phyloP scores from a whole-genome alignment of 2,888 invertebrate genomes.

The Tigriopus californicus region DNA sequence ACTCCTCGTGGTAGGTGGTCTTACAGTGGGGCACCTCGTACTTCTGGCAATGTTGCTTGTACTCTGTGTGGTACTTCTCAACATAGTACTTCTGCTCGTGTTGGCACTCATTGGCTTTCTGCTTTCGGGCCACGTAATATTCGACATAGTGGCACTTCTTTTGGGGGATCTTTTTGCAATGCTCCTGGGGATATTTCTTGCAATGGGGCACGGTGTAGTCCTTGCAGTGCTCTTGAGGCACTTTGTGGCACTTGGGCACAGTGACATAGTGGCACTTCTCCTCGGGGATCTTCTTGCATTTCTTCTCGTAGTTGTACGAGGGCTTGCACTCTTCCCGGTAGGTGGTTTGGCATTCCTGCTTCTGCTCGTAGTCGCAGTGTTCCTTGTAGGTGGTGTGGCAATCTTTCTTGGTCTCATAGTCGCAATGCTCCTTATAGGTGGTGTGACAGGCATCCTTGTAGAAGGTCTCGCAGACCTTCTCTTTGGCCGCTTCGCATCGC shows the following conservation, averaged over 20 bases:
- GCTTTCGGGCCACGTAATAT: slow-evolving; percentile 4
- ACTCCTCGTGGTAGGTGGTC: slow-evolving; percentile 3
- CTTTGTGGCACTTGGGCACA: slow-evolving; percentile 9
- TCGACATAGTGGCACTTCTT: slow-evolving; percentile 6
- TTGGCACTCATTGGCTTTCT: not conserved
- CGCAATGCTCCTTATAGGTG: slow-evolving; percentile 3
- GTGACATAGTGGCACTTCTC: slow-evolving; percentile 2
- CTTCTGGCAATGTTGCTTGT: slow-evolving; percentile 4
- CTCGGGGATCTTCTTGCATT: slow-evolving; percentile 6
- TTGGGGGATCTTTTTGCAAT: slow-evolving; percentile 2
- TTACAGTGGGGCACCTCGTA: slow-evolving; percentile 9
- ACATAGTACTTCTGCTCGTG: slow-evolving; percentile 7
- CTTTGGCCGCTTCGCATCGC: not conserved
- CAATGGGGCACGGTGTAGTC: slow-evolving; percentile 8
- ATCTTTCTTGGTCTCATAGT: slow-evolving; percentile 4
- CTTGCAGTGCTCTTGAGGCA: slow-evolving; percentile 8
- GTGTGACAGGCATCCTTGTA: slow-evolving; percentile 1
- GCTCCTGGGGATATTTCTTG: slow-evolving; percentile 1
- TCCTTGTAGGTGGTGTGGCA: slow-evolving; percentile 9
- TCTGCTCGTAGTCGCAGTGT: slow-evolving; percentile 1
- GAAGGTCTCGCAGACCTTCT: not conserved
- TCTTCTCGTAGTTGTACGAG: slow-evolving; percentile 7
- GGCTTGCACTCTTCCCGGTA: slow-evolving; percentile 10
- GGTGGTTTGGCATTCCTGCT: not conserved
- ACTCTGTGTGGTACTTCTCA: not conserved